Percentiles rank a stretch among this genome's conserved stretches.
These are phyloP conservation scores for Coelopa pilipes DNA, from an alignment of 2,888 invertebrate genomes.

Conservation along the genomic window DNA sequence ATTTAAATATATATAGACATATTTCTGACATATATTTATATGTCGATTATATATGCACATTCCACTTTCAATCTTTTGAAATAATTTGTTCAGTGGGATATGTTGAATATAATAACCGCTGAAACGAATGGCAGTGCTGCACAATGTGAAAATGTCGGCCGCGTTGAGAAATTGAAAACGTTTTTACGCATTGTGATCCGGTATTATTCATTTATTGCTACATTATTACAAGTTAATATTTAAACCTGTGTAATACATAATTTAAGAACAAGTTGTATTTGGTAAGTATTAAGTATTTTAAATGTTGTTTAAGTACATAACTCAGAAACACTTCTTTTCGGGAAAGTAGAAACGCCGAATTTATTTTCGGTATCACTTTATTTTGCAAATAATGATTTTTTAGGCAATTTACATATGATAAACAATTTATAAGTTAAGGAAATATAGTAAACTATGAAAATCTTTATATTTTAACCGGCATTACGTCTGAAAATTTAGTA, in stretches of 20 bases:
- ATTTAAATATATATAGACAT: too few relatives aligned
- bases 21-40: too few relatives aligned
- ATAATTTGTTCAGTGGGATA: too few relatives aligned
- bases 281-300: slow-evolving; percentile 34
- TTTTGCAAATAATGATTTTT: not conserved
- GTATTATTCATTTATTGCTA: slow-evolving; percentile 27
- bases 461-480: not conserved
- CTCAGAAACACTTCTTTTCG: slow-evolving; percentile 3
- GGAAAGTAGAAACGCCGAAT: not conserved
- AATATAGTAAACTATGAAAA: not conserved
- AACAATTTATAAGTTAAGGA: not conserved
- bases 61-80: too few relatives aligned
- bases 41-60: too few relatives aligned
- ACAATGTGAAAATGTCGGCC: slow-evolving; percentile 42
- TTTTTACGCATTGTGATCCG: slow-evolving; percentile 41
- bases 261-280: slow-evolving; percentile 26
- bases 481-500: not conserved
- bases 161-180: slow-evolving; percentile 42
- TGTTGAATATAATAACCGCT: not conserved
- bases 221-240: not conserved
- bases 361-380: not conserved
- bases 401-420: not conserved
- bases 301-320: slow-evolving; percentile 7
- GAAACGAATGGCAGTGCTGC: slow-evolving; percentile 15
- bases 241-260: slow-evolving; percentile 6